Evolutionary conservation across 2,797 vertebrate species (phyloP), one percentile per base, ranked within the genome.

Genomic region (Moxostoma hubbsi): DNA sequence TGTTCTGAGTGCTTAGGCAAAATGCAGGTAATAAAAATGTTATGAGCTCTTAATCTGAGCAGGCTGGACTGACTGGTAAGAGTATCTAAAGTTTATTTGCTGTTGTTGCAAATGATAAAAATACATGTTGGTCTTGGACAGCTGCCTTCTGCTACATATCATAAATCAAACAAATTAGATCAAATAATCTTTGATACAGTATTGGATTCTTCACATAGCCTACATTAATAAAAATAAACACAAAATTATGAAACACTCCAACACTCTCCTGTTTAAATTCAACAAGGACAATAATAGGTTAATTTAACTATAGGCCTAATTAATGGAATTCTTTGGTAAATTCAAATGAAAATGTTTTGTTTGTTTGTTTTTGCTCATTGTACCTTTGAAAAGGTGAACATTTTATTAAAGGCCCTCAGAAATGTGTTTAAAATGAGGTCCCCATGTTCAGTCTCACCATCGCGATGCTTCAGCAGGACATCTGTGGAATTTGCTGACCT

Each of bases 401-500:
- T 49, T 47, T 78, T 63, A 16, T 58, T 16, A 46, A 36, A 18
- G 43, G n/a, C 64, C 43, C 10, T 59, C 1, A 61, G 9, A 51
- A 67, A 43, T 10, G 7, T 69, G 18, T 69, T 69, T 69, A 53
- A 69, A 43, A 61, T 45, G 46, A 9, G 5, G 16, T 77, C 36
- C 6, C 16, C n/a, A 50, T 36, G 24, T 58, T 45, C 7, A 45
- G 66, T 18, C 36, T 62, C 43, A 53, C 18, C 49, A 53, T 36
- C 36, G 36, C 36, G 2, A 36, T 36, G 36, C 36, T 36, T 36
- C 36, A 36, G 36, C 36, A 36, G 55, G 70, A 73, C 77, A 78
- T 82, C 64, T 72, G 9, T 65, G 76, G 85, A 89, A 89, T 88
- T 77, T 85, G 88, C 88, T 89, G 88, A 89, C 78, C 55, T 2